These are phyloP conservation scores for Macquaria ambigua DNA, from an alignment of 2,113 vertebrate genomes.

Conservation along the genomic window DNA sequence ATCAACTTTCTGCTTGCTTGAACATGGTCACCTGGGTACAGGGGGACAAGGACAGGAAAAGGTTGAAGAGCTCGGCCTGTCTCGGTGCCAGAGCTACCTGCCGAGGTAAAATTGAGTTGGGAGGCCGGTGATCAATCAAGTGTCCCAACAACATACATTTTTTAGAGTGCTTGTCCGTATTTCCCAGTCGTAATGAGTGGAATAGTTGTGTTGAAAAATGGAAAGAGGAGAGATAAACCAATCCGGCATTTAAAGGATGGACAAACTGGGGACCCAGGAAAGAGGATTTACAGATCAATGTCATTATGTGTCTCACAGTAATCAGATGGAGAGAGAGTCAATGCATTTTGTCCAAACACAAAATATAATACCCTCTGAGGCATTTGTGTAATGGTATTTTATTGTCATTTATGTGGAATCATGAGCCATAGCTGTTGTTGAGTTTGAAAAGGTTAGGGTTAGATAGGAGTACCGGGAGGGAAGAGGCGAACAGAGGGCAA, in stretches of 20 bases:
- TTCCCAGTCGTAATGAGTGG: conserved; percentile 93
- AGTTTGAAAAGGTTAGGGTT: conserved; percentile 58
- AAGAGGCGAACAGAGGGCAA: conserved; percentile 59
- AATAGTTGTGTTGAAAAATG: conserved; percentile 90
- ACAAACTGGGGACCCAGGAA: conserved; percentile 59
- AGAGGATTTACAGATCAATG: conserved; percentile 70
- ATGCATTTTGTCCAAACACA: conserved; percentile 59
- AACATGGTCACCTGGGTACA: conserved; percentile 98
- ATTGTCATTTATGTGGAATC: conserved; percentile 77
- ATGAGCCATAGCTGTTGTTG: conserved; percentile 71
- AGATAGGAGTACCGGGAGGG: conserved; percentile 1
- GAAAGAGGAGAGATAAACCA: conserved; percentile 83
- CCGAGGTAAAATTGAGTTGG: conserved; percentile 97
- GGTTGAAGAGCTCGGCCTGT: conserved; percentile 96
- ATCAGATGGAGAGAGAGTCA: conserved; percentile 71
- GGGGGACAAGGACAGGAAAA: conserved; percentile 97
- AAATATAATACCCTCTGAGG: conserved; percentile 62
- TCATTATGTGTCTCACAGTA: conserved; percentile 67
- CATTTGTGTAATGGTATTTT: conserved; percentile 72
- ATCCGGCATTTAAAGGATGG: conserved; percentile 80
- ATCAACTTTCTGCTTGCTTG: conserved; percentile 99
- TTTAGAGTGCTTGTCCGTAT: conserved; percentile 93
- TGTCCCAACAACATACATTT: conserved; percentile 99
- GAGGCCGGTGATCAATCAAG: conserved; percentile 95
- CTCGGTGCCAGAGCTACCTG: conserved; percentile 92